Evolutionary conservation across 1,140 invertebrate species (phyloP).

Genomic region (Bombus superbus): DNA sequence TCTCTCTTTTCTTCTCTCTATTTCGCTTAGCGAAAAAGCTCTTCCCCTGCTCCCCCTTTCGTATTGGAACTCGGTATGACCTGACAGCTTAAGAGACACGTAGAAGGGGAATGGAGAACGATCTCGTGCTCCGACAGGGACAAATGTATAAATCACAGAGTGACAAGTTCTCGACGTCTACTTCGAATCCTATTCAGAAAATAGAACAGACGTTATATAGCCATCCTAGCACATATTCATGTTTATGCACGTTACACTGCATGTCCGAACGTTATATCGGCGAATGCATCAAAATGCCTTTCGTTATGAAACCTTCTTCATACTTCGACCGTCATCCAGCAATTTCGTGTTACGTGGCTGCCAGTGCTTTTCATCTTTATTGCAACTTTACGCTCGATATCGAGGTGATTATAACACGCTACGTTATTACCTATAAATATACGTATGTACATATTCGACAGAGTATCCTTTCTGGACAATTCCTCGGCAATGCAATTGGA

Average conservation of each 20-base stretch:
- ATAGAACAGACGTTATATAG: slow-evolving; percentile 71
- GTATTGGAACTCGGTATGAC: slow-evolving; percentile 22
- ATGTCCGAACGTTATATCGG: slow-evolving; percentile 28
- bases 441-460: no score
- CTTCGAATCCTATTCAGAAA: slow-evolving; percentile 77
- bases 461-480: neutral
- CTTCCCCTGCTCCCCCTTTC: neutral
- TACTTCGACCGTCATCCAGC: neutral
- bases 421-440: neutral
- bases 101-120: slow-evolving; percentile 41
- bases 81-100: slow-evolving; percentile 37
- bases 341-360: slow-evolving; percentile 1
- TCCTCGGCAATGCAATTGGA: neutral
- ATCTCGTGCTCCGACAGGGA: slow-evolving; percentile 71
- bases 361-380: neutral
- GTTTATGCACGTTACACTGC: slow-evolving; percentile 28
- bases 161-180: slow-evolving; percentile 76
- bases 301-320: slow-evolving; percentile 18
- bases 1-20: neutral
- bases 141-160: slow-evolving; percentile 78
- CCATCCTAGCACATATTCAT: slow-evolving; percentile 37
- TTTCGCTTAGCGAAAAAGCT: slow-evolving; percentile 24
- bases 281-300: slow-evolving; percentile 42
- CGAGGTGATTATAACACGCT: neutral
- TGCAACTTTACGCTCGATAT: neutral